Percentiles rank a stretch among this genome's conserved stretches.
Evolutionary conservation across 2,113 vertebrate species (phyloP).

Genomic region (Tachuris rubrigastra): DNA sequence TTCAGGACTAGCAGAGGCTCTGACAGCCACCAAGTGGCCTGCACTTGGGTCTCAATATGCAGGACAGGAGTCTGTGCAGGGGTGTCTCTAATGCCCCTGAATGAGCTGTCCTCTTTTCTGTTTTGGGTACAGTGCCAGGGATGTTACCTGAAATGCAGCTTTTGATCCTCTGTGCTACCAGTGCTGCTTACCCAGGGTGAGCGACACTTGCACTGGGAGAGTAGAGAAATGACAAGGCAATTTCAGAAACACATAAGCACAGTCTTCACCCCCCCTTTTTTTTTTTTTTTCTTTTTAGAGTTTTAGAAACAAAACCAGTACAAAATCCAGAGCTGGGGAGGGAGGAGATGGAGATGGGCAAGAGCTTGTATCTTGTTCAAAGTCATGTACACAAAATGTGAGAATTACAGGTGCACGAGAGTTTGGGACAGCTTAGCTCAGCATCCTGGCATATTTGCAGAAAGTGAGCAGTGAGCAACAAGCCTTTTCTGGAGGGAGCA

Average conservation of each 20-base stretch:
- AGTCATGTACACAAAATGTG: background rate
- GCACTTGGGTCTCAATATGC: background rate
- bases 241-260: constrained; percentile 10
- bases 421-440: background rate
- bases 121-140: background rate
- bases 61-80: background rate
- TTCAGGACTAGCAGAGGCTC: background rate
- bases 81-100: background rate
- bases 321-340: background rate
- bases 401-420: background rate
- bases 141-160: background rate
- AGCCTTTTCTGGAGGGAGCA: background rate
- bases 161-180: background rate
- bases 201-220: constrained; percentile 36
- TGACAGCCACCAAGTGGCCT: background rate
- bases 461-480: background rate
- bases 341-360: fast-evolving
- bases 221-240: background rate
- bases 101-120: background rate
- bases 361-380: background rate
- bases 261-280: background rate
- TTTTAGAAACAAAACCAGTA: background rate
- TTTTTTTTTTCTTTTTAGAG: background rate
- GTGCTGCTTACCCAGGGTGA: background rate
- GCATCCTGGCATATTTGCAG: background rate